phyloP scores from a whole-genome alignment of 1,140 invertebrate species.

The Monomorium pharaonis region DNA sequence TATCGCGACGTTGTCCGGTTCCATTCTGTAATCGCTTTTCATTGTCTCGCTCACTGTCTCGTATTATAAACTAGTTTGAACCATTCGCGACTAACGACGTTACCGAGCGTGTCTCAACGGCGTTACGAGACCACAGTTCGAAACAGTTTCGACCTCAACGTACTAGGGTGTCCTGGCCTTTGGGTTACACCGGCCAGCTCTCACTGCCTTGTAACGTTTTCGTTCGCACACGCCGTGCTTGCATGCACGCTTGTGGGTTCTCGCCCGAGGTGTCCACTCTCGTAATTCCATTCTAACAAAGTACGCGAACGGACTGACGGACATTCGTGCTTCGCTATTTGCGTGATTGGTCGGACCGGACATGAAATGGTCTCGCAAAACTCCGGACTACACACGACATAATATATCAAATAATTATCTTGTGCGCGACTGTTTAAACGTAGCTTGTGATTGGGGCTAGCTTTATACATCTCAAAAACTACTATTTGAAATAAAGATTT shows the following conservation, averaged over 20 bases:
- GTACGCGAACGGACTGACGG: constrained; percentile 15
- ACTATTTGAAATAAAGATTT: no score
- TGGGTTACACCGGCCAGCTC: constrained; percentile 47
- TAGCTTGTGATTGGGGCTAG: no score
- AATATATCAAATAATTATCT: neutral
- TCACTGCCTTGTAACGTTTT: constrained; percentile 15
- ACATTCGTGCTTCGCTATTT: constrained; percentile 38
- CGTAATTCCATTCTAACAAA: constrained; percentile 21
- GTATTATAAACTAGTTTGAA: constrained; percentile 78
- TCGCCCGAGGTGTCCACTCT: neutral
- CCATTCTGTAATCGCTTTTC: constrained; percentile 50
- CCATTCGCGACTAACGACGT: constrained; percentile 74
- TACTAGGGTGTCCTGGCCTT: constrained; percentile 47
- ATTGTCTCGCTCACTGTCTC: constrained; percentile 34
- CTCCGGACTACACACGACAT: neutral
- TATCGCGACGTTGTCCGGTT: constrained; percentile 15
- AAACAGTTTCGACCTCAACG: constrained; percentile 66
- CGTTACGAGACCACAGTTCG: constrained; percentile 66
- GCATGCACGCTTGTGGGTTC: neutral
- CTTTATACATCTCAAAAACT: no score
- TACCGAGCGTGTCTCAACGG: constrained; percentile 68
- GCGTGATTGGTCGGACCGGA: constrained; percentile 9
- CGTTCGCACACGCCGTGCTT: neutral
- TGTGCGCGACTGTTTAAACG: no score
- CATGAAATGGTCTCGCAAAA: neutral